These are phyloP conservation scores for Eolophus roseicapilla DNA, from an alignment of 2,113 vertebrate genomes.

Conservation along the genomic window DNA sequence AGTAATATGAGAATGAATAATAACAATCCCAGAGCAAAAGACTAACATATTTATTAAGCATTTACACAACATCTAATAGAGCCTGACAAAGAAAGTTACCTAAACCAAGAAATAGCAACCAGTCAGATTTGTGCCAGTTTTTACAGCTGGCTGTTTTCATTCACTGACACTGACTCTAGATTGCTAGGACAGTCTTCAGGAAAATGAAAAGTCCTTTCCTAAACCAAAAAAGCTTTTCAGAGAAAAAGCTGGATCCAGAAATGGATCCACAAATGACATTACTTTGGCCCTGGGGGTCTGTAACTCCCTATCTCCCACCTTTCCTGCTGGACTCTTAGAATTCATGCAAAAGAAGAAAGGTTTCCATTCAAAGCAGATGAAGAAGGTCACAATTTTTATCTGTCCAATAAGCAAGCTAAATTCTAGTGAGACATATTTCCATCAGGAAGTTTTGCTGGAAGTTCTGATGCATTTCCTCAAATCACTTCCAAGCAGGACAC, in stretches of 20 bases:
- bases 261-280: neutral
- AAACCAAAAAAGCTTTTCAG: neutral
- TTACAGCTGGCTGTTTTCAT: neutral
- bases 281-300: neutral
- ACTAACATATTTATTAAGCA: neutral
- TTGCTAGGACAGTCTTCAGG: neutral
- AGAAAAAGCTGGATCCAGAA: neutral
- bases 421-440: neutral
- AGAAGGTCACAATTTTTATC: neutral
- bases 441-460: neutral
- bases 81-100: neutral
- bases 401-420: neutral
- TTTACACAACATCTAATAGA: neutral
- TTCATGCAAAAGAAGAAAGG: neutral
- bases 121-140: neutral
- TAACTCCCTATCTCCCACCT: neutral
- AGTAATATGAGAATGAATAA: neutral
- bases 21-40: neutral
- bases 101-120: neutral
- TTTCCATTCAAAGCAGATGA: neutral
- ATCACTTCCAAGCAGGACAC: neutral
- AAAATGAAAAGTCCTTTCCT: neutral
- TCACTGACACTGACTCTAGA: neutral
- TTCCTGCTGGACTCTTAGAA: neutral
- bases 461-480: neutral